Conservation (phyloP, 2,113 vertebrate genomes). For the Origma solitaria region DNA sequence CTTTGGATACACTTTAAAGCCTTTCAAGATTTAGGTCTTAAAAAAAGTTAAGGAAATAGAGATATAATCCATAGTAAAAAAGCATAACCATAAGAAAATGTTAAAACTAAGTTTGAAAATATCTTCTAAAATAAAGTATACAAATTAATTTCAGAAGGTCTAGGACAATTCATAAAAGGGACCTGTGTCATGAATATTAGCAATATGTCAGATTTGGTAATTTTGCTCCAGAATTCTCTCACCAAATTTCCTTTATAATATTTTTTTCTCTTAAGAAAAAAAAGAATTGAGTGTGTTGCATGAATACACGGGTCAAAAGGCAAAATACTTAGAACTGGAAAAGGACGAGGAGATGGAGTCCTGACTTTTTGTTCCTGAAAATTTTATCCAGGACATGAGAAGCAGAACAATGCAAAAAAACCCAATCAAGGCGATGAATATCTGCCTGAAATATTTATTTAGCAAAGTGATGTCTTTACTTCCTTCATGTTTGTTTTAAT, state of each 20-base stretch:
- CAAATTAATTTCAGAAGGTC: slow-evolving; percentile 19
- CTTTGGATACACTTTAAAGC: slow-evolving; percentile 64
- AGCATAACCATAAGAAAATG: slow-evolving; percentile 18
- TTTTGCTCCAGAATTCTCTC: neutral
- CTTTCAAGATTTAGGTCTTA: slow-evolving; percentile 36
- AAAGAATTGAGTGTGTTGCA: neutral
- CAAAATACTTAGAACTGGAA: neutral
- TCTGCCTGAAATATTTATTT: neutral
- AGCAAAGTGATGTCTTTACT: neutral
- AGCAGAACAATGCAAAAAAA: neutral
- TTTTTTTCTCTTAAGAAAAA: neutral
- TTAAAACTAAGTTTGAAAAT: slow-evolving; percentile 24
- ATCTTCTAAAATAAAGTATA: slow-evolving; percentile 45
- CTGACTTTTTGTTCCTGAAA: neutral
- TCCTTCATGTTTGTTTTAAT: neutral
- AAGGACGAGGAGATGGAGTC: neutral
- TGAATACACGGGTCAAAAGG: neutral
- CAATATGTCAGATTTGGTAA: neutral
- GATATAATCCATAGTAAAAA: slow-evolving; percentile 20
- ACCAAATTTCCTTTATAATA: slow-evolving; percentile 2
- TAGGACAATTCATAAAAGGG: neutral
- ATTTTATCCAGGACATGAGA: neutral
- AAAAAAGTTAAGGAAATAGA: slow-evolving; percentile 60
- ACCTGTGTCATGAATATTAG: neutral
- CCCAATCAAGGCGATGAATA: neutral